Conservation (phyloP, 2,113 vertebrate genomes). For the Neogale vison region DNA sequence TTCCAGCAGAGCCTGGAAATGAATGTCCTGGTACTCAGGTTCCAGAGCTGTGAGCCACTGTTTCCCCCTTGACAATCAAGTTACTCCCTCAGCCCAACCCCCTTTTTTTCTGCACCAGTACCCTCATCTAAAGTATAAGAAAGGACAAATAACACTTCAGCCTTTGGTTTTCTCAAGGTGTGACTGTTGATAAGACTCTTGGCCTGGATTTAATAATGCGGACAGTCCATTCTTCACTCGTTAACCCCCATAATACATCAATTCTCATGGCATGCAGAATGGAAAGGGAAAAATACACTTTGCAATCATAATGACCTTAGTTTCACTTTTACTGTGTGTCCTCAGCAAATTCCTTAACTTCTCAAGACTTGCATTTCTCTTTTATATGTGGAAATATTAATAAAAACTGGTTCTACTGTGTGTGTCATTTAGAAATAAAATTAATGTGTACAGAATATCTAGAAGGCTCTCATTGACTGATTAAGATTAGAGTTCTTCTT, state of each 20-base stretch:
- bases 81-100: background rate
- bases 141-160: background rate
- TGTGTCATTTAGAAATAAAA: background rate
- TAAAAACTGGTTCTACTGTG: background rate
- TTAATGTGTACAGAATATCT: background rate
- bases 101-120: background rate
- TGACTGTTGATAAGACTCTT: background rate
- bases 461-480: background rate
- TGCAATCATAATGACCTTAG: background rate
- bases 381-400: background rate
- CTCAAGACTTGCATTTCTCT: background rate
- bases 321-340: background rate
- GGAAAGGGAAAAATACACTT: background rate
- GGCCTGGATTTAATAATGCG: background rate
- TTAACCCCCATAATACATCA: too few relatives aligned
- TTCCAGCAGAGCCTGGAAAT: slow-evolving; percentile 34
- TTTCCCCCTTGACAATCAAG: background rate
- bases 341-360: background rate
- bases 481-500: background rate
- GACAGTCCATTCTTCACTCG: too few relatives aligned
- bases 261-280: accelerated
- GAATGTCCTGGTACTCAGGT: background rate
- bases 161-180: background rate
- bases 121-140: background rate
- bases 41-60: background rate